These are phyloP conservation scores for Pilophorus perplexus DNA, from an alignment of 2,888 invertebrate genomes.

Conservation along the genomic window DNA sequence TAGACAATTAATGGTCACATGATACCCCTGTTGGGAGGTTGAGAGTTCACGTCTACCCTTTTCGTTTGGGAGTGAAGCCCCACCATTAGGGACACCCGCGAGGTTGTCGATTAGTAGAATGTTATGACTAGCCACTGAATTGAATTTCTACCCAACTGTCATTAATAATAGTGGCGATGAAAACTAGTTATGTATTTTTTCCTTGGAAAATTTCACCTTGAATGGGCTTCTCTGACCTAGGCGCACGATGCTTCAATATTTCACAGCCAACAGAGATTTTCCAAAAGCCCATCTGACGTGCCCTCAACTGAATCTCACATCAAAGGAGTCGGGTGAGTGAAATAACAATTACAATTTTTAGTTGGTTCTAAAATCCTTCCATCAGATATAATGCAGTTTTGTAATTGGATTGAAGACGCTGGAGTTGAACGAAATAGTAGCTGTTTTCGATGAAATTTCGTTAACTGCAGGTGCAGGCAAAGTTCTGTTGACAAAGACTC, in stretches of 20 bases:
- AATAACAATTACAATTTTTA: too few species aligned
- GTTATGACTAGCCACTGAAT: background rate
- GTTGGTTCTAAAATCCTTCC: too few species aligned
- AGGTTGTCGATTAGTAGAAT: too few species aligned
- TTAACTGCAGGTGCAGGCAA: slow-evolving; percentile 41
- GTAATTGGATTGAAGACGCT: too few species aligned
- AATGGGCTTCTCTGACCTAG: slow-evolving; percentile 17
- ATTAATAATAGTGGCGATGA: background rate
- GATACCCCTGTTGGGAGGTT: too few species aligned
- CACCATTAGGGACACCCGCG: too few species aligned
- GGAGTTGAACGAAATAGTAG: too few species aligned
- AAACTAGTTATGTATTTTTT: background rate
- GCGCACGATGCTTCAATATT: slow-evolving; percentile 45
- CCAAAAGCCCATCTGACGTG: slow-evolving; percentile 43
- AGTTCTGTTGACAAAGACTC: slow-evolving; percentile 73
- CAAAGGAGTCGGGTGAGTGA: slow-evolving; percentile 29
- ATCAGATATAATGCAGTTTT: too few species aligned
- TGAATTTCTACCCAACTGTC: background rate
- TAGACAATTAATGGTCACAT: too few species aligned
- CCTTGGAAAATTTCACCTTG: background rate
- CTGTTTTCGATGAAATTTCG: too few species aligned
- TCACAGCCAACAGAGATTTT: slow-evolving; percentile 38
- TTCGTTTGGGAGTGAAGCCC: too few species aligned
- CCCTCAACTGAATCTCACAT: slow-evolving; percentile 29
- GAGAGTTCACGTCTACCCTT: too few species aligned